These are phyloP conservation scores for Desoria tigrina DNA, from an alignment of 2,888 invertebrate species.

Conservation along the genomic window DNA sequence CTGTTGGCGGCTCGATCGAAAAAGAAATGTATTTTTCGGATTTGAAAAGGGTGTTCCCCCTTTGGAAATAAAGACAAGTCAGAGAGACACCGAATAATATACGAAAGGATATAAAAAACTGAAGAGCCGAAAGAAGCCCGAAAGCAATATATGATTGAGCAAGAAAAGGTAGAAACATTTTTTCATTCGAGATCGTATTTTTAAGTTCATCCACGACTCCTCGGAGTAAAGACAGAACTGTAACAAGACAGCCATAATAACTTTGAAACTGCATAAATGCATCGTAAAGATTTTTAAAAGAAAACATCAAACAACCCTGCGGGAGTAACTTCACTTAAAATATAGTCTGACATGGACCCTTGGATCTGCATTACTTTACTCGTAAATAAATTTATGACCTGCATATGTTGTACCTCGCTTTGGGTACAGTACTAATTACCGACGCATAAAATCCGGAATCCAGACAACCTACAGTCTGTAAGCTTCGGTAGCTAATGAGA, in stretches of 20 bases:
- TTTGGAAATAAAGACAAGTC: background rate
- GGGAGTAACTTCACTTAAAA: background rate
- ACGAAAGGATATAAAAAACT: background rate
- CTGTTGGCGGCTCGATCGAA: too few relatives aligned
- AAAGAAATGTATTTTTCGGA: background rate
- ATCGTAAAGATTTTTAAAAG: slow-evolving; percentile 15
- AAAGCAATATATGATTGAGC: background rate
- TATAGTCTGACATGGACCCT: too few relatives aligned
- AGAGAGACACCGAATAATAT: background rate
- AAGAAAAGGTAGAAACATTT: too few relatives aligned
- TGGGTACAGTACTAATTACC: slow-evolving; percentile 7
- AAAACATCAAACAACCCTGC: slow-evolving; percentile 2
- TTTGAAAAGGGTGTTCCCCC: slow-evolving; percentile 15
- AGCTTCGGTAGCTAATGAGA: too few relatives aligned
- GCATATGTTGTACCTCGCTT: background rate
- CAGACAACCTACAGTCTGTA: too few relatives aligned
- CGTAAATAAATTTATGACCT: slow-evolving; percentile 1
- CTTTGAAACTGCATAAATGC: slow-evolving; percentile 14
- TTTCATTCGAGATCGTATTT: too few relatives aligned
- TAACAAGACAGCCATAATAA: slow-evolving; percentile 1
- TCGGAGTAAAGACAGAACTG: background rate
- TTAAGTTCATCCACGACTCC: too few relatives aligned
- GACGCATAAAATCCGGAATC: slow-evolving; percentile 11
- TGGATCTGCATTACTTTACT: too few relatives aligned
- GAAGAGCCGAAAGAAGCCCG: background rate